phyloP scores from a whole-genome alignment of 2,113 vertebrate species.

The Nesoenas mayeri region DNA sequence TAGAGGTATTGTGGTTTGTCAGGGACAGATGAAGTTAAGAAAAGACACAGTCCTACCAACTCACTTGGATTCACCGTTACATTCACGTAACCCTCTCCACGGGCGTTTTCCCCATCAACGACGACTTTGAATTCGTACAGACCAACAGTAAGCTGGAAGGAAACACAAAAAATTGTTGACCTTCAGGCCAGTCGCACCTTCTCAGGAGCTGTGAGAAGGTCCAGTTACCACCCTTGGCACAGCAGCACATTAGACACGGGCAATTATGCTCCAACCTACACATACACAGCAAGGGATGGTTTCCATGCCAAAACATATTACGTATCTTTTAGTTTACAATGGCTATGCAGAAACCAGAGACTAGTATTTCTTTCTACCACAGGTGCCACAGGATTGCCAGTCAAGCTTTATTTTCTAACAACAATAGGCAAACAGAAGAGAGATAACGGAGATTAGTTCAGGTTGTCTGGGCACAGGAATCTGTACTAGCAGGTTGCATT shows the following conservation, averaged over 20 bases:
- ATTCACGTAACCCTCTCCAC: constrained; percentile 92
- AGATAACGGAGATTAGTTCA: constrained; percentile 14
- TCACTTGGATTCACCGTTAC: constrained; percentile 96
- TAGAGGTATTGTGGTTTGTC: neutral
- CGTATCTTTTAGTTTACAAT: neutral
- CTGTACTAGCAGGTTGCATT: neutral
- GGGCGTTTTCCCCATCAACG: constrained; percentile 82
- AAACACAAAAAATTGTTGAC: constrained; percentile 18
- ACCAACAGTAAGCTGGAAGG: constrained; percentile 89
- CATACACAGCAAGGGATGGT: neutral
- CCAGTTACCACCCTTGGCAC: neutral
- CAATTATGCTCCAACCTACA: neutral
- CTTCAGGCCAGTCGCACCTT: neutral
- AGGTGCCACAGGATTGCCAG: neutral
- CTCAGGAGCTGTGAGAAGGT: neutral
- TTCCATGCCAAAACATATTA: neutral
- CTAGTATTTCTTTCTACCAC: neutral
- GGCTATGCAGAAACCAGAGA: neutral
- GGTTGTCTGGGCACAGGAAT: constrained; percentile 19
- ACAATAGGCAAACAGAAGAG: neutral
- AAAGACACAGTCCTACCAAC: neutral
- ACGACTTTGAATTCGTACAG: constrained; percentile 93
- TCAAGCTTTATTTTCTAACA: constrained; percentile 19
- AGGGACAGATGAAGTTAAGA: neutral
- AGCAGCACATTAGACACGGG: neutral